Evolutionary conservation across 2,888 invertebrate species (phyloP), one percentile per base, ranked within the genome.

Genomic region (Conomelus anceps): DNA sequence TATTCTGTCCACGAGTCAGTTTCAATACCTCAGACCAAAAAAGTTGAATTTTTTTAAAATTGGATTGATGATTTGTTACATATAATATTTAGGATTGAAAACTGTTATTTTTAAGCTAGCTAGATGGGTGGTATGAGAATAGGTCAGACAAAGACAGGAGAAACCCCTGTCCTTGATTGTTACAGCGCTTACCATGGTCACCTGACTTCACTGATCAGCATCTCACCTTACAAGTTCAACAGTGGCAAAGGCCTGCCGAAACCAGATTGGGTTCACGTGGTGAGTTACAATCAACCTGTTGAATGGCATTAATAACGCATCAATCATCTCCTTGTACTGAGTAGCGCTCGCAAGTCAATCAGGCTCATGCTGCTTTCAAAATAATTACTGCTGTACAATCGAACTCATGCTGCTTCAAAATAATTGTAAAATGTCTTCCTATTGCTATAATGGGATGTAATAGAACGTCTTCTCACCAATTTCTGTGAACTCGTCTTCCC

Each of bases 111-210:
- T 6, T 63, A 63, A 63, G 63, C 4, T 63, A 63, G 63, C n/a
- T 9, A 63, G 63, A n/a, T 63, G 63, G 85, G 85, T 85, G 85
- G 24, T 23, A n/a, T 85, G 23, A 86, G 86, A 20, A 22, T 86
- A 86, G 86, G 86, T 23, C 23, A 86, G 86, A 86, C 86, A 26
- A 86, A 86, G 86, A 86, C 86, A 86, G 86, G 86, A 86, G 29
- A 86, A 86, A 23, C 63, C 1, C 89, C 22, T 86, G 22, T 89
- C 89, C 85, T 90, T 84, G 90, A 89, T 90, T 89, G 23, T 93
- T 93, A 92, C 96, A 99, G 99, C 95, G 99, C 99, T 90, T 99
- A 99, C 95, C 99, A 99, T 94, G 99, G 99, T 91, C 99, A 99
- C 94, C 96, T 99, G 93, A 97, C 97, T 90, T 97, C 98, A 91